Evolutionary conservation across 2,888 invertebrate genomes (phyloP), one percentile per base, ranked within the genome.

Genomic region (Stratiomys singularior): DNA sequence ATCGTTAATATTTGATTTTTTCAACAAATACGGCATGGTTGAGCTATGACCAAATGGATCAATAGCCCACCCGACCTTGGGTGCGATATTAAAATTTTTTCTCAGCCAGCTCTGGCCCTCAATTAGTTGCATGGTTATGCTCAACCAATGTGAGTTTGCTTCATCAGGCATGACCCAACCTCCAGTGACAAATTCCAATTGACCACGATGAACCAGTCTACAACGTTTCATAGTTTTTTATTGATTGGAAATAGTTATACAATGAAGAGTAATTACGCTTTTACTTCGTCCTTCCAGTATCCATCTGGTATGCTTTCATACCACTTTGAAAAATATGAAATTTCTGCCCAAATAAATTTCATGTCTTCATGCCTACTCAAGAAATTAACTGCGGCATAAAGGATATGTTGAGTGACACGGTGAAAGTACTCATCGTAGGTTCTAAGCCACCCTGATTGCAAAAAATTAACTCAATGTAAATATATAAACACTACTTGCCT

Each of bases 101-200:
- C 92, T 89, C 5, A 99, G 86, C 98, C 98, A 99, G 81, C 96
- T 95, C 88, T 99, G 98, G 0, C 99, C 99, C 81, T 97, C 95
- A 0, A 97, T 94, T 79, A 99, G 87, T 85, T 99, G 98, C 77
- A 95, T 93, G 0, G 97, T 86, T 81, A 97, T 93, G 1, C 96
- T 93, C 52, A 93, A 90, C 93, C 97, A 99, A 87, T 99, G 98
- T 0, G 98, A 91, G 83, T 94, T 96, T 0, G 99, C 97, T 86
- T 99, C 99, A 85, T 99, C 99, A 27, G 96, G 94, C 99, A 99
- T 99, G 1, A 99, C 99, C 98, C 99, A 99, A 11, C 98, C 99
- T 0, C 99, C 99, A 0, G 97, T 96, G 0, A 99, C 98, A 81
- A 99, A 94, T 89, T 99, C 99, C 78, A 99, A 87, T 85, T 97